A percentile compares a stretch with the other conserved stretches of the same genome.
Conservation (phyloP, 2,888 invertebrate genomes). For the Ennomos fuscantarius region DNA sequence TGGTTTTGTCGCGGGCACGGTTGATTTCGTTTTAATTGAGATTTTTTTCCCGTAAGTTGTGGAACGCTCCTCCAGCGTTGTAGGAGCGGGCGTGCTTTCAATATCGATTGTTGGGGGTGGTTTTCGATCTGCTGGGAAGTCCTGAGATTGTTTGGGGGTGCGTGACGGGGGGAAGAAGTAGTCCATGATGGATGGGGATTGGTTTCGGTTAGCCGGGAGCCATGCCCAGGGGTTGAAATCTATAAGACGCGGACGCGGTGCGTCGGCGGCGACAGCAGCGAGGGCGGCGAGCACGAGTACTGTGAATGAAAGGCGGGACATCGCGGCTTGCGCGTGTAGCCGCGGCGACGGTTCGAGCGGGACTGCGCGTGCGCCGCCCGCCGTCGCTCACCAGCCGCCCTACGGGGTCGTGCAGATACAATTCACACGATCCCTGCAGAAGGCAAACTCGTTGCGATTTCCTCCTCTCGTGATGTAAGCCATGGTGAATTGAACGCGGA, state of each 20-base stretch:
- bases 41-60: constrained; percentile 74
- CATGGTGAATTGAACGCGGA: constrained; percentile 25
- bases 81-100: constrained; percentile 65
- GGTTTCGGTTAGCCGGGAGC: constrained; percentile 71
- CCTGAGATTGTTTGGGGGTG: constrained; percentile 79
- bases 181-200: constrained; percentile 80
- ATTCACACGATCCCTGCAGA: constrained; percentile 47
- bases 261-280: constrained; percentile 60
- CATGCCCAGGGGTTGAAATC: constrained; percentile 82
- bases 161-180: constrained; percentile 82
- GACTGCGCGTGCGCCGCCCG: constrained; percentile 73
- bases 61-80: constrained; percentile 69
- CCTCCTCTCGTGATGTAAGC: constrained; percentile 20
- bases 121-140: constrained; percentile 73
- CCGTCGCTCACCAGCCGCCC: constrained; percentile 69
- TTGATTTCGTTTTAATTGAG: constrained; percentile 72
- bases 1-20: constrained; percentile 65
- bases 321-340: constrained; percentile 78
- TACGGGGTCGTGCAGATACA: constrained; percentile 59
- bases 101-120: constrained; percentile 59
- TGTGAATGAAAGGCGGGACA: constrained; percentile 68
- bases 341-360: constrained; percentile 78
- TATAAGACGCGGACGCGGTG: constrained; percentile 73
- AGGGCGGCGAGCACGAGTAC: constrained; percentile 74
- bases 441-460: constrained; percentile 21